Percentiles rank a stretch among this genome's conserved stretches.
Conservation (phyloP, 2,113 vertebrate species). For the Rhea pennata region DNA sequence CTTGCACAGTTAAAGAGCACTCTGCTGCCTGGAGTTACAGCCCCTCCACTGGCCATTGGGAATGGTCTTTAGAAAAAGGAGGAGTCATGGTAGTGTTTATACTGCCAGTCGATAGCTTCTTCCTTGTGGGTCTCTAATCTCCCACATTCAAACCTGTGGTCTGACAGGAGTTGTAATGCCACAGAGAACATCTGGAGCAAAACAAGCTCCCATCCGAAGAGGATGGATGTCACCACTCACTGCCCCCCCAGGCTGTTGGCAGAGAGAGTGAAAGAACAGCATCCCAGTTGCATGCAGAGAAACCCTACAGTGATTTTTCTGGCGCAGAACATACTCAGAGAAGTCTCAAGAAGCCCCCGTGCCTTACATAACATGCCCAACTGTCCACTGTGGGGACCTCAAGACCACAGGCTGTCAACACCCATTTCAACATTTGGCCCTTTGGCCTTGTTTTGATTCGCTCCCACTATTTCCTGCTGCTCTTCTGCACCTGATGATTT, state of each 20-base stretch:
- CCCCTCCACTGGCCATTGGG: background rate
- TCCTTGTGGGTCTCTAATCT: background rate
- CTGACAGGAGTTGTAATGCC: background rate
- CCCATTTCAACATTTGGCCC: background rate
- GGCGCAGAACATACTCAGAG: background rate
- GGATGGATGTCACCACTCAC: background rate
- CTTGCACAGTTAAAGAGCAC: background rate
- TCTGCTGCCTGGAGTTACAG: background rate
- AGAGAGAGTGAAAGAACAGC: background rate
- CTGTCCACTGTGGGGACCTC: background rate
- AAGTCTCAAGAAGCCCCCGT: background rate
- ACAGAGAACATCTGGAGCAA: background rate
- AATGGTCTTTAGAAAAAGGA: background rate
- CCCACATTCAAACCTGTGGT: background rate
- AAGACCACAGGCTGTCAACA: background rate
- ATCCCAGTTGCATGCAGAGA: background rate
- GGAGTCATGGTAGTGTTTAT: background rate
- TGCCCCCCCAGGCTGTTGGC: fast-evolving
- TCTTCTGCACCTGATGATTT: background rate
- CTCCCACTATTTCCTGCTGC: background rate
- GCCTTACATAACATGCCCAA: background rate
- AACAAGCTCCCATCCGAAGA: background rate
- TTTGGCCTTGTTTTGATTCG: background rate
- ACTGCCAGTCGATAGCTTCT: background rate
- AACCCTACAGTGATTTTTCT: background rate